Evolutionary conservation across 2,797 vertebrate genomes (phyloP), one percentile per base, ranked within the genome.

Genomic region (Hydrophis major): DNA sequence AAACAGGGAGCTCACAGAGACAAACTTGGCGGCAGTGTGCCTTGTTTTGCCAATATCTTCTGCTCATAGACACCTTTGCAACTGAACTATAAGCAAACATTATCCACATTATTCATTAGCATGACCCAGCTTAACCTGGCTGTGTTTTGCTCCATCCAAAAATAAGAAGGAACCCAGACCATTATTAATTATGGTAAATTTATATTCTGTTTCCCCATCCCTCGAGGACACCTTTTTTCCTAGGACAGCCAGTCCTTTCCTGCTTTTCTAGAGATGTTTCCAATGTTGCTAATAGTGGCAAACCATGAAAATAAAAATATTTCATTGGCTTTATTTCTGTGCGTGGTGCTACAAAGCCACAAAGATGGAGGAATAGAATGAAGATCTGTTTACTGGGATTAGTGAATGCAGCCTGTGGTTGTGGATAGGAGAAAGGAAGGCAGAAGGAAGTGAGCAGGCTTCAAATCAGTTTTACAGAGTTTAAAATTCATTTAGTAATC

Each of bases 1-100:
- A 91, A 42, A 93, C 92, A 92, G 92, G 61, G 92, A 87, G n/a
- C 1, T 0, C 93, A 92, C 27, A 91, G 88, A 88, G 74, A 47
- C 74, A 86, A 91, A 37, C 59, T 88, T 91, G 93, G 93, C 89
- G 57, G 42, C 14, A 12, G 2, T 3, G 37, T 20, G 13, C 55
- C 69, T 86, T 92, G 88, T 88, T 95, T 95, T 94, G 89, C 74
- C 69, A 88, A 7, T 20, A 18, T 0, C 0, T 74, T 93, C 18
- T 42, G 22, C 63, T 5, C 0, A 1, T 27, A 59, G 89, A 28
- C 90, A 56, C 63, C 66, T 92, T 32, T 0, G 0, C 69, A 91
- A 56, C 92, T n/a, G 56, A 57, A 2, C 1, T 89, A 87, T 7
- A 90, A 61, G n/a, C 28, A 90, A 59, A 78, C 7, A 0, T 88